Evolutionary conservation across 2,797 vertebrate genomes (phyloP).

Genomic region (Darevskia mixta): DNA sequence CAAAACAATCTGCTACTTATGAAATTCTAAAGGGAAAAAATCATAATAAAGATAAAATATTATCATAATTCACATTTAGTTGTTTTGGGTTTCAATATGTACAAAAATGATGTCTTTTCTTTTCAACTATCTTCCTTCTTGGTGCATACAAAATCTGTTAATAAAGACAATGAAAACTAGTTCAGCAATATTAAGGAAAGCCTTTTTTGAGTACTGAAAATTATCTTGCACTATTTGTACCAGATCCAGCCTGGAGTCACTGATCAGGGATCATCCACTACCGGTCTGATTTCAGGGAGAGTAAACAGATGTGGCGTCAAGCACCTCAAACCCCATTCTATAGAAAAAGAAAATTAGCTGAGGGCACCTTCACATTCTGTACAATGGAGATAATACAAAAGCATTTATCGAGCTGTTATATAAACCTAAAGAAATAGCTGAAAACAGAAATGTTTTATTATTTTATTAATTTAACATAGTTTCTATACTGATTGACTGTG

Average conservation of each 20-base stretch:
- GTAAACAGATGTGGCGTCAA: neutral
- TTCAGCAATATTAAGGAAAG: neutral
- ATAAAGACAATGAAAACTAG: neutral
- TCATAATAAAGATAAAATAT: constrained; percentile 1
- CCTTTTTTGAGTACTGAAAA: neutral
- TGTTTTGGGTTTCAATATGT: neutral
- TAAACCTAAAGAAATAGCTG: neutral
- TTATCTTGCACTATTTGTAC: neutral
- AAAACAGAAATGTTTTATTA: neutral
- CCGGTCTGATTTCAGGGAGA: neutral
- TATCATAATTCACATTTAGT: neutral
- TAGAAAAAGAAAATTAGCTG: neutral
- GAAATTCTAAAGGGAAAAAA: neutral
- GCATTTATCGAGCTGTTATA: neutral
- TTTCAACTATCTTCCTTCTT: neutral
- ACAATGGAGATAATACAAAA: neutral
- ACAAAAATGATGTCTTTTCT: neutral
- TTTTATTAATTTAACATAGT: too few species aligned
- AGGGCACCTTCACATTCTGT: neutral
- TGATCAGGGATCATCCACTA: neutral
- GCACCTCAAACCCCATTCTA: neutral
- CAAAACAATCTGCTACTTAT: constrained; percentile 11
- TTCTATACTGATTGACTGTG: too few species aligned
- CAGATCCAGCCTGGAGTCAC: neutral
- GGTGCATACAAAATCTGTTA: neutral